phyloP scores from a whole-genome alignment of 1,140 invertebrate genomes.

The Calephelis virginiensis region DNA sequence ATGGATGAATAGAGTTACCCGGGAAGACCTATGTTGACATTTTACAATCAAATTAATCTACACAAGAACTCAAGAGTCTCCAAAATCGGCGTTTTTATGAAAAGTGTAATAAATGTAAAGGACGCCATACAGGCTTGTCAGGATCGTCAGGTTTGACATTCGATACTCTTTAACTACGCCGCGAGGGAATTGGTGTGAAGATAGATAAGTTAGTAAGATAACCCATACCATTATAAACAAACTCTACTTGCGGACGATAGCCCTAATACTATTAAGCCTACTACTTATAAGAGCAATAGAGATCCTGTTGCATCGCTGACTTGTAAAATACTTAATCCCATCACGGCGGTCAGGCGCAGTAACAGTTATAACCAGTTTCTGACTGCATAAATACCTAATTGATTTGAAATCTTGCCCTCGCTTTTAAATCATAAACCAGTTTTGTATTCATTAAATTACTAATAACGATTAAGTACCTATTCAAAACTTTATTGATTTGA shows the following conservation, averaged over 20 bases:
- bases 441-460: slow-evolving; percentile 7
- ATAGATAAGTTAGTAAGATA: no score
- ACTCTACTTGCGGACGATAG: not conserved
- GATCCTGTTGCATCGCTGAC: slow-evolving; percentile 33
- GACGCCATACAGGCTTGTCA: no score
- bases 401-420: slow-evolving; percentile 36
- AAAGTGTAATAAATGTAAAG: no score
- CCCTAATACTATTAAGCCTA: slow-evolving; percentile 25
- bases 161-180: no score
- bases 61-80: no score
- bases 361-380: slow-evolving; percentile 41
- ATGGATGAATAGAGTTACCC: no score
- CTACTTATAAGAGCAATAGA: slow-evolving; percentile 40
- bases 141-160: no score
- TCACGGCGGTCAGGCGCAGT: slow-evolving; percentile 29
- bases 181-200: no score
- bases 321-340: slow-evolving; percentile 57
- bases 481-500: not conserved
- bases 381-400: slow-evolving; percentile 32
- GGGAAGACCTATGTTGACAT: no score
- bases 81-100: no score
- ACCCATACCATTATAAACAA: no score
- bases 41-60: no score
- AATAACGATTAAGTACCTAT: slow-evolving; percentile 9
- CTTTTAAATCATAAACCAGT: slow-evolving; percentile 11